Conservation (phyloP, 2,888 invertebrate genomes). For the Glaucopsyche alexis region DNA sequence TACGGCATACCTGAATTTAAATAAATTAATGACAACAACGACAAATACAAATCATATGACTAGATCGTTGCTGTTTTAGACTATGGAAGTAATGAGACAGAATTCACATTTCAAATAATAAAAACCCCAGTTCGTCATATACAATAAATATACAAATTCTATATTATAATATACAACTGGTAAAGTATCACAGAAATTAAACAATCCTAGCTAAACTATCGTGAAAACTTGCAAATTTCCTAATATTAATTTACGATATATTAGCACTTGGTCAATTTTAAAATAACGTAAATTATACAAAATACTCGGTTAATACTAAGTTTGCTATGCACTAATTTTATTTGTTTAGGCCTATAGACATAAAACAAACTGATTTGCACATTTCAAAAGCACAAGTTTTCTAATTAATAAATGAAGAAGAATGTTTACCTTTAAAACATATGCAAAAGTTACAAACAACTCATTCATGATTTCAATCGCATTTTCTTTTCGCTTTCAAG, state of each 20-base stretch:
- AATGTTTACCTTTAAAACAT: not conserved
- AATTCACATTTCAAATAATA: conserved; percentile 37
- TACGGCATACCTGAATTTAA: not conserved
- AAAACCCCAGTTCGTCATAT: conserved; percentile 38
- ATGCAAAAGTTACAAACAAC: not conserved
- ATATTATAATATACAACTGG: conserved; percentile 67
- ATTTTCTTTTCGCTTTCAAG: not conserved
- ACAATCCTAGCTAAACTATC: conserved; percentile 76
- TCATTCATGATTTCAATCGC: not conserved
- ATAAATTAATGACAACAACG: conserved; percentile 26
- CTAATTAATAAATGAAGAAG: not conserved
- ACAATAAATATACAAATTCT: conserved; percentile 62
- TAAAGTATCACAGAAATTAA: conserved; percentile 80
- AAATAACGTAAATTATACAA: conserved; percentile 29
- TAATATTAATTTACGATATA: conserved; percentile 55
- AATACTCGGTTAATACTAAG: conserved; percentile 30
- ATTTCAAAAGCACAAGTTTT: not conserved
- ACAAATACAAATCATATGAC: conserved; percentile 30
- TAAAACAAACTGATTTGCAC: not conserved
- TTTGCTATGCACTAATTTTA: conserved; percentile 31
- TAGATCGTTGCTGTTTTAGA: conserved; percentile 30
- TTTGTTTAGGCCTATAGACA: conserved; percentile 25
- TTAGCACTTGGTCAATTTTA: conserved; percentile 62
- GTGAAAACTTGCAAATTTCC: conserved; percentile 58
- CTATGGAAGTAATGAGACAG: not conserved